phyloP scores from a whole-genome alignment of 2,113 vertebrate genomes.

The Paradoxurus hermaphroditus region DNA sequence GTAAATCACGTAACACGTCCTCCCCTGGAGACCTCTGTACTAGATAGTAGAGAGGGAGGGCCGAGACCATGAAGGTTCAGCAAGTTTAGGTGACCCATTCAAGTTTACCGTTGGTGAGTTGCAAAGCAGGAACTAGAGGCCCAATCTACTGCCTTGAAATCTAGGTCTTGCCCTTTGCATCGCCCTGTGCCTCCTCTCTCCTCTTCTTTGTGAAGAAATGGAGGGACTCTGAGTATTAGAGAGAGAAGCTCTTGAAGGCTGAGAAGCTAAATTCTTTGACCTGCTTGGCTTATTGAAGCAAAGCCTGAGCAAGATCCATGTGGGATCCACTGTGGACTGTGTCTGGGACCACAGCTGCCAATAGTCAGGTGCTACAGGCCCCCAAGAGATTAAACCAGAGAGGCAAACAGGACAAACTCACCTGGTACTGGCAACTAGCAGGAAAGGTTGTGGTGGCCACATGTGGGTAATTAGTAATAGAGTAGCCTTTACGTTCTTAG shows the following conservation, averaged over 20 bases:
- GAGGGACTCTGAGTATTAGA: neutral
- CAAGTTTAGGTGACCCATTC: neutral
- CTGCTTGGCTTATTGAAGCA: neutral
- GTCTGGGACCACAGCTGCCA: neutral
- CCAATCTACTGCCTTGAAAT: neutral
- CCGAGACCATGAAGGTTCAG: neutral
- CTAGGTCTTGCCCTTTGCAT: neutral
- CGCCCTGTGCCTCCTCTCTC: neutral
- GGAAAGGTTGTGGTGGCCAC: neutral
- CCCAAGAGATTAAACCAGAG: neutral
- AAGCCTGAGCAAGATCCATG: neutral
- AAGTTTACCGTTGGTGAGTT: neutral
- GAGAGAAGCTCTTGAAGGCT: neutral
- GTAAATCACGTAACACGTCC: too few species aligned
- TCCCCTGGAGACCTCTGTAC: neutral
- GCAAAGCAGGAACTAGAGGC: neutral
- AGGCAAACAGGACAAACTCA: neutral
- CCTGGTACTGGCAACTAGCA: neutral
- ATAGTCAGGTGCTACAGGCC: neutral
- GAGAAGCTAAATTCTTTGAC: neutral
- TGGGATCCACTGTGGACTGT: neutral
- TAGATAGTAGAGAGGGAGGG: neutral
- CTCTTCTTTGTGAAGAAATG: neutral
- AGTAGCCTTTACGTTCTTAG: neutral
- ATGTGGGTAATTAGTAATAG: neutral